Conservation (phyloP, 2,797 vertebrate genomes). For the Mus spretus region DNA sequence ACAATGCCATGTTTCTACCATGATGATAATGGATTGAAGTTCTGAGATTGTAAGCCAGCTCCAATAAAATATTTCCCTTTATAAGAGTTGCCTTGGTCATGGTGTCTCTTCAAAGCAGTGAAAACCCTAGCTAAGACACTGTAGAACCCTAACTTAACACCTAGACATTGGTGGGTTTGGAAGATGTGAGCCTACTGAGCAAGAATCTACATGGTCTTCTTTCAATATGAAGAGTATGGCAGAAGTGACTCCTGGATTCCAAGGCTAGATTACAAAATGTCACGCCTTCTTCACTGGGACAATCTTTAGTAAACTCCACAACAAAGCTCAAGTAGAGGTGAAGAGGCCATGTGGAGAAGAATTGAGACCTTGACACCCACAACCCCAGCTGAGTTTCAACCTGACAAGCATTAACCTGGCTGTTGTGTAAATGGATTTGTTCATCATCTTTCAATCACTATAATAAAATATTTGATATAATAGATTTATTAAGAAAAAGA, state of each 20-base stretch:
- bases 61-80: neutral
- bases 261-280: neutral
- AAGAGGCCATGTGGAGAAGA: neutral
- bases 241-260: slow-evolving; percentile 16
- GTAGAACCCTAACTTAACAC: neutral
- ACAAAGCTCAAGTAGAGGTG: neutral
- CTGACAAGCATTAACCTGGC: neutral
- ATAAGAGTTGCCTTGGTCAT: neutral
- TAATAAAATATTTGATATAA: neutral
- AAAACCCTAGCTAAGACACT: neutral
- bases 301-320: neutral
- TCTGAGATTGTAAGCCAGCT: neutral
- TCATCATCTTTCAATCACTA: neutral
- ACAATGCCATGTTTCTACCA: neutral
- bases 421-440: neutral
- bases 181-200: neutral
- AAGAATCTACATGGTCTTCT: neutral
- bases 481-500: neutral
- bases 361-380: neutral
- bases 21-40: neutral
- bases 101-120: neutral
- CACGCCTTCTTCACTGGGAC: neutral
- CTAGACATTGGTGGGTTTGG: neutral
- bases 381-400: neutral
- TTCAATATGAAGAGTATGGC: neutral